Conservation (phyloP, 2,888 invertebrate genomes). For the Sinohyriopsis cumingii region DNA sequence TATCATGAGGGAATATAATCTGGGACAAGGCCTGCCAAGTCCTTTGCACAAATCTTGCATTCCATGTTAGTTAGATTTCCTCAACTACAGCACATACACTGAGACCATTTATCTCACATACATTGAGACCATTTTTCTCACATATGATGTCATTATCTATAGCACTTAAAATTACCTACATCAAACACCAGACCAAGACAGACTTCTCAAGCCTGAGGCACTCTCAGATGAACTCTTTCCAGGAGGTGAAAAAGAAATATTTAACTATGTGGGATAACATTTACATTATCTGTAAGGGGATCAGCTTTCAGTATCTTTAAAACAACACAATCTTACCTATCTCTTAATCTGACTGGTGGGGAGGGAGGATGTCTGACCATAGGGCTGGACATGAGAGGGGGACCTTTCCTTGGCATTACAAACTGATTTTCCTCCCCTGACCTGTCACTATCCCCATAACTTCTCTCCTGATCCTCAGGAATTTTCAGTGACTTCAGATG, state of each 20-base stretch:
- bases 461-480: slow-evolving; percentile 48
- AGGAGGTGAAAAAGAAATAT: background rate
- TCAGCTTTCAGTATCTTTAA: background rate
- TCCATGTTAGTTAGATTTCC: too few relatives aligned
- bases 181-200: background rate
- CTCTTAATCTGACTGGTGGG: slow-evolving; percentile 61
- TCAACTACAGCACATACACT: too few relatives aligned
- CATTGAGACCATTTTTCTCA: too few relatives aligned
- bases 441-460: slow-evolving; percentile 30
- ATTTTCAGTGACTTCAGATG: slow-evolving; percentile 46
- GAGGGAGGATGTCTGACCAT: slow-evolving; percentile 56
- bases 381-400: slow-evolving; percentile 19
- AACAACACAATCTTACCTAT: slow-evolving; percentile 44
- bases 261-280: background rate
- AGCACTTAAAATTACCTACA: too few relatives aligned
- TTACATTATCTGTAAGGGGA: background rate
- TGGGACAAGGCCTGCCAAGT: too few relatives aligned
- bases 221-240: background rate
- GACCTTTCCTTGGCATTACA: slow-evolving; percentile 16
- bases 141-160: too few relatives aligned
- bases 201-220: background rate
- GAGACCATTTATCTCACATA: too few relatives aligned
- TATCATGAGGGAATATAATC: too few relatives aligned
- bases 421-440: slow-evolving; percentile 19
- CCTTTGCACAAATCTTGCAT: too few relatives aligned